Base-by-base conservation (phyloP, 2,113 vertebrate species). In the Empidonax alnorum region DNA sequence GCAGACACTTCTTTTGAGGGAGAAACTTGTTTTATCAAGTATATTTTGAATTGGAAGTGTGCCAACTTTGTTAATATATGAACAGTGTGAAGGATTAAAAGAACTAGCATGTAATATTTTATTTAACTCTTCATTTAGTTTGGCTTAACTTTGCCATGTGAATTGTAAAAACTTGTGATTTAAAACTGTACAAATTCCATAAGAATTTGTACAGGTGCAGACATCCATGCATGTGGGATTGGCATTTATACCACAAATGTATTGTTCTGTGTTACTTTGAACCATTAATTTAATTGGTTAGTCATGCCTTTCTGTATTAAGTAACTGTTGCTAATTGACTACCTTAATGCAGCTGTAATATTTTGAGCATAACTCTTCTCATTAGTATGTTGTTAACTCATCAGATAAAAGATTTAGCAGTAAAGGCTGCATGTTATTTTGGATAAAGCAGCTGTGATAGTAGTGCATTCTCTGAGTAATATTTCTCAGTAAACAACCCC, bases 261-360 rank as follows among this genome's bases (percentile, higher is more conserved):
- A 66, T 93, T 95, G 82, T 91, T 94, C 87, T 71, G 65, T 68
- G 74, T 81, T 94, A 69, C 76, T 95, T 76, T 77, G 6, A 95
- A 24, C 62, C 20, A 25, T 95, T 96, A 59, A 46, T 84, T 93
- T 96, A 94, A 93, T 94, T 96, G 69, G 77, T 80, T 92, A 91
- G 59, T 95, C 82, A 14, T 94, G 92, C 80, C 80, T 96, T 94
- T 94, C 77, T 96, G 5, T 91, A 77, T 86, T 77, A 96, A 96
- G 68, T 96, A 71, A 80, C 89, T 95, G 94, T 91, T 97, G 78
- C 92, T 92, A 95, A 81, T 90, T 95, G 86, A 87, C 92, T 91
- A 50, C 55, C 61, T 91, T 93, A 95, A 86, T 94, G 90, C 91
- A 77, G 44, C 85, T 91, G 81, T 94, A 95, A 78, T 95, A 81